Conservation (phyloP, 2,888 invertebrate species). For the Drosophila anomalata region DNA sequence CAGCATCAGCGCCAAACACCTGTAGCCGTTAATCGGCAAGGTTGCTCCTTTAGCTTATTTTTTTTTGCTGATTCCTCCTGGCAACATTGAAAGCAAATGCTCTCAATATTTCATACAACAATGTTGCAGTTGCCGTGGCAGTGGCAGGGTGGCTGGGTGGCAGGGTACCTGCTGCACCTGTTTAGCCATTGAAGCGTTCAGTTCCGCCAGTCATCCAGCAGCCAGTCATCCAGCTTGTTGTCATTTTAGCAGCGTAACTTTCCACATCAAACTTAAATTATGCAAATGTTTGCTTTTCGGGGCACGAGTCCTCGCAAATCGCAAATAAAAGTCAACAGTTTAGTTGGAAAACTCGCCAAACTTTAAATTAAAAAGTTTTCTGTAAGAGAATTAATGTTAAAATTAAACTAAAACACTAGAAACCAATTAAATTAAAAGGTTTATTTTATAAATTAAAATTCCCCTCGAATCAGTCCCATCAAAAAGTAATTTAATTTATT, state of each 20-base stretch:
- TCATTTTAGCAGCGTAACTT: slow-evolving; percentile 34
- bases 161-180: slow-evolving; percentile 32
- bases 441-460: background rate
- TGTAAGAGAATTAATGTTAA: background rate
- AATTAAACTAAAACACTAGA: background rate
- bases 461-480: slow-evolving; percentile 4
- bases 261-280: slow-evolving; percentile 46
- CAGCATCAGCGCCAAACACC: slow-evolving; percentile 27
- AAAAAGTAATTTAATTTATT: slow-evolving; percentile 53
- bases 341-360: background rate
- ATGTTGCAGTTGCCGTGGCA: slow-evolving; percentile 23
- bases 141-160: background rate
- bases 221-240: slow-evolving; percentile 26
- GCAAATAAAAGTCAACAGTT: slow-evolving; percentile 21
- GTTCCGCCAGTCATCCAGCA: slow-evolving; percentile 10
- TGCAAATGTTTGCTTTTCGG: slow-evolving; percentile 40
- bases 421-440: background rate
- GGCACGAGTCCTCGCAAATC: slow-evolving; percentile 15
- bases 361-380: slow-evolving; percentile 27
- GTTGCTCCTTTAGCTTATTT: slow-evolving; percentile 22
- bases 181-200: slow-evolving; percentile 29
- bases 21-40: slow-evolving; percentile 23
- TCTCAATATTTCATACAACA: slow-evolving; percentile 33
- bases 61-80: slow-evolving; percentile 1
- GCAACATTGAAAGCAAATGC: slow-evolving; percentile 23